Conservation (phyloP, 2,888 invertebrate species). For the Drosophila subquinaria region DNA sequence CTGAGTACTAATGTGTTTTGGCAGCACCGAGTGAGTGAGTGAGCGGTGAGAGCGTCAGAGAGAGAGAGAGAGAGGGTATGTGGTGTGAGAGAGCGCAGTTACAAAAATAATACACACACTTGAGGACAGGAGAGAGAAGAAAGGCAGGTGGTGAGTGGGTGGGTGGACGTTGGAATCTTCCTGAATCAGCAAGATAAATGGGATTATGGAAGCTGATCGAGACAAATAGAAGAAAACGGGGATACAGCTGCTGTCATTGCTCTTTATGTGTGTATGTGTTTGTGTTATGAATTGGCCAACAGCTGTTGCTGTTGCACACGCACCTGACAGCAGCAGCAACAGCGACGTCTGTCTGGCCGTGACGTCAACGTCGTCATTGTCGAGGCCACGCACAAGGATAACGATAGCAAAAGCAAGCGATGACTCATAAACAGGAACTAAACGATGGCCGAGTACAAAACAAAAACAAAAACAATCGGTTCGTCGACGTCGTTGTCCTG, state of each 20-base stretch:
- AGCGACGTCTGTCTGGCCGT: slow-evolving; percentile 30
- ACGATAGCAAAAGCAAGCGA: slow-evolving; percentile 46
- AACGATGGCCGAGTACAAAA: slow-evolving; percentile 31
- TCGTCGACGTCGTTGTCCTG: slow-evolving; percentile 51
- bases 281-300: slow-evolving; percentile 31
- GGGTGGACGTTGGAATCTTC: slow-evolving; percentile 33
- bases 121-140: slow-evolving; percentile 14
- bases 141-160: slow-evolving; percentile 4
- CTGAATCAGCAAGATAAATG: slow-evolving; percentile 41
- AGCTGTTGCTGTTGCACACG: slow-evolving; percentile 60
- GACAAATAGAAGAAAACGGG: slow-evolving; percentile 5
- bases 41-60: slow-evolving; percentile 15
- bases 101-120: slow-evolving; percentile 70
- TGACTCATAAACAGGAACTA: slow-evolving; percentile 76
- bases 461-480: slow-evolving; percentile 29
- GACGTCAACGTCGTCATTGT: slow-evolving; percentile 61
- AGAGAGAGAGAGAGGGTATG: slow-evolving; percentile 18
- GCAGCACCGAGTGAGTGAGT: slow-evolving; percentile 46
- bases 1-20: slow-evolving; percentile 80
- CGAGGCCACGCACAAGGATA: slow-evolving; percentile 78
- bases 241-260: slow-evolving; percentile 5
- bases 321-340: slow-evolving; percentile 69
- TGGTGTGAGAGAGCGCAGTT: slow-evolving; percentile 46
- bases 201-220: slow-evolving; percentile 42
- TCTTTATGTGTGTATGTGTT: not conserved